A percentile compares a stretch with the other conserved stretches of the same genome.
These are phyloP conservation scores for Microcebus griseorufus DNA, from an alignment of 2,113 vertebrate species.

Conservation along the genomic window DNA sequence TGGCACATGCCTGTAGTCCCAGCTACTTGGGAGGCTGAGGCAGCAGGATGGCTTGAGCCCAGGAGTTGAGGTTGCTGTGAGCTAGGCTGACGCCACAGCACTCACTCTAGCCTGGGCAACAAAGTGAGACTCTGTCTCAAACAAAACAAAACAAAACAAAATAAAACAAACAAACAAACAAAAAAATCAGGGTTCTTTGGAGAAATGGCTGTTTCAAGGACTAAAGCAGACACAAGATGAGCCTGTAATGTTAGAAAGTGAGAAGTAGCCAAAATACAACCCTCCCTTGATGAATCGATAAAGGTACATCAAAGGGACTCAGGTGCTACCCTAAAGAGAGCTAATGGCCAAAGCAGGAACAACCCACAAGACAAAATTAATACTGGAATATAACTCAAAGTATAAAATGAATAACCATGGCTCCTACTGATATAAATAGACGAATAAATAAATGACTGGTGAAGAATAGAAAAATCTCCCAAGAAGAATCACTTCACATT, in stretches of 20 bases:
- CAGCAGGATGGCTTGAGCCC: no score
- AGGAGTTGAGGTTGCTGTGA: no score
- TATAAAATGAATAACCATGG: background rate
- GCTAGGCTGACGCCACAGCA: no score
- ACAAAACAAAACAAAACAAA: no score
- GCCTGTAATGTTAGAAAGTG: background rate
- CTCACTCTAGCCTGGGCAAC: no score
- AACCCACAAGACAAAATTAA: background rate
- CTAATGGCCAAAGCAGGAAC: background rate
- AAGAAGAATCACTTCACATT: background rate
- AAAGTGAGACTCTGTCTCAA: no score
- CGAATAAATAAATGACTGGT: background rate
- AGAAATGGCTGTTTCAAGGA: background rate
- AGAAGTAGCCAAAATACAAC: background rate
- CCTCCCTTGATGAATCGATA: fast-evolving
- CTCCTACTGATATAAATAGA: background rate
- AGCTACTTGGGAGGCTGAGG: no score
- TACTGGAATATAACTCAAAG: background rate
- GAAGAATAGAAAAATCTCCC: background rate
- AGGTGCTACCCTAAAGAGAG: background rate
- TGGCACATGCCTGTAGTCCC: no score
- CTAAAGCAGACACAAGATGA: background rate
- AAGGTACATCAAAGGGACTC: background rate
- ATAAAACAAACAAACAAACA: background rate
- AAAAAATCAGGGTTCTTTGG: background rate